Percentiles rank a stretch among this genome's conserved stretches.
phyloP scores from a whole-genome alignment of 2,888 invertebrate species.

The Antheraea assamensis region DNA sequence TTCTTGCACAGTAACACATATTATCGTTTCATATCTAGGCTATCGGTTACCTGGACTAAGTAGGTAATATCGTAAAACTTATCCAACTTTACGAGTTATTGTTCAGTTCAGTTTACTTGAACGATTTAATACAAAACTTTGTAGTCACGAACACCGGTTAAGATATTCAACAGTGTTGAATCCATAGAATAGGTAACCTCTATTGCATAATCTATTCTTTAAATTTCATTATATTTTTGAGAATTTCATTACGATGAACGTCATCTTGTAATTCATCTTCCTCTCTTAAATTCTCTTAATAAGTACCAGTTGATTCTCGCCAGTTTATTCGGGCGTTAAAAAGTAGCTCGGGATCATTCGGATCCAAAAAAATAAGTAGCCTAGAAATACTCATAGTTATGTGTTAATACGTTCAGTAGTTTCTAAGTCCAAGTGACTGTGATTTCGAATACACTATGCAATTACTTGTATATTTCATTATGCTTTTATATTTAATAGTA shows the following conservation, averaged over 20 bases:
- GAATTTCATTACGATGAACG: neutral
- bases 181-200: neutral
- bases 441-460: too few relatives aligned
- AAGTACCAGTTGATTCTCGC: too few relatives aligned
- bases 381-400: too few relatives aligned
- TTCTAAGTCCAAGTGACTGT: too few relatives aligned
- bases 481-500: too few relatives aligned
- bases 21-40: slow-evolving; percentile 54
- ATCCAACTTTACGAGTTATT: slow-evolving; percentile 74
- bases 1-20: slow-evolving; percentile 8
- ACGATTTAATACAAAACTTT: slow-evolving; percentile 40
- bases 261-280: too few relatives aligned
- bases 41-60: slow-evolving; percentile 62
- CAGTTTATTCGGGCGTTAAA: too few relatives aligned
- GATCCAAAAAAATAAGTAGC: too few relatives aligned
- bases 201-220: neutral
- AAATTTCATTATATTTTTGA: neutral
- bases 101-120: slow-evolving; percentile 55
- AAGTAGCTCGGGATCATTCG: too few relatives aligned
- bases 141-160: slow-evolving; percentile 45
- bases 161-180: slow-evolving; percentile 31
- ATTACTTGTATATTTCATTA: too few relatives aligned
- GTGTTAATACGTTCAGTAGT: too few relatives aligned
- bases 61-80: slow-evolving; percentile 63
- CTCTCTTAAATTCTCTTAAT: too few relatives aligned